Conservation (phyloP, 2,888 invertebrate species). For the Dolomedes plantarius region DNA sequence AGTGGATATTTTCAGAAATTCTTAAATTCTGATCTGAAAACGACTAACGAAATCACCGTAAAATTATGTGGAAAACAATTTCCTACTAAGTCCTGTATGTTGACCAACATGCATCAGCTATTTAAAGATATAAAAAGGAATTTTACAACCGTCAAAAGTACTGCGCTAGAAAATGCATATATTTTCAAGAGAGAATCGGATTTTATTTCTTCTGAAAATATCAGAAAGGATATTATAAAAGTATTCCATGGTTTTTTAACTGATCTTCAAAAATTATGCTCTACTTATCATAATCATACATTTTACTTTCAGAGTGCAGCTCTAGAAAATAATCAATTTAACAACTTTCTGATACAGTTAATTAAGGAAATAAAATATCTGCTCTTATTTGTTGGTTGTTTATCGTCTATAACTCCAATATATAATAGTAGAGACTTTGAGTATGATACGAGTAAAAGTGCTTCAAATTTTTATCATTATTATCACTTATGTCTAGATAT, state of each 20-base stretch:
- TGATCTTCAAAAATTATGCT: conserved; percentile 16
- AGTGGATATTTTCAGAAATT: conserved; percentile 9
- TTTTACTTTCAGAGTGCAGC: background rate
- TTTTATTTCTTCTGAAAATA: conserved; percentile 1
- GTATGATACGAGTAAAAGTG: conserved; percentile 7
- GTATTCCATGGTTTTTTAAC: background rate
- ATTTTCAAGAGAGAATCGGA: background rate
- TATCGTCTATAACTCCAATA: conserved; percentile 26
- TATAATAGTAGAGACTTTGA: conserved; percentile 18
- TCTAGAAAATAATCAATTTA: background rate
- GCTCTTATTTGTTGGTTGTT: conserved; percentile 42
- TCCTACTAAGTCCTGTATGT: background rate
- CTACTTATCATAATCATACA: background rate
- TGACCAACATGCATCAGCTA: background rate
- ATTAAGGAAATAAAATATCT: conserved; percentile 41
- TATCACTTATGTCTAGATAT: conserved; percentile 52
- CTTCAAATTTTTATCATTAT: conserved; percentile 36
- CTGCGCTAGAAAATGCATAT: conserved; percentile 9
- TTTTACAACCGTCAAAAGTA: conserved; percentile 17
- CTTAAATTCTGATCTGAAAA: background rate
- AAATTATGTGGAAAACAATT: background rate
- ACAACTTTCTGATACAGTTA: background rate
- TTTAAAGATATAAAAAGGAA: conserved; percentile 34
- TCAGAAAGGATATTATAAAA: conserved; percentile 12
- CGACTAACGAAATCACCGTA: background rate